phyloP scores from a whole-genome alignment of 2,797 vertebrate genomes.

The Galago senegalensis region DNA sequence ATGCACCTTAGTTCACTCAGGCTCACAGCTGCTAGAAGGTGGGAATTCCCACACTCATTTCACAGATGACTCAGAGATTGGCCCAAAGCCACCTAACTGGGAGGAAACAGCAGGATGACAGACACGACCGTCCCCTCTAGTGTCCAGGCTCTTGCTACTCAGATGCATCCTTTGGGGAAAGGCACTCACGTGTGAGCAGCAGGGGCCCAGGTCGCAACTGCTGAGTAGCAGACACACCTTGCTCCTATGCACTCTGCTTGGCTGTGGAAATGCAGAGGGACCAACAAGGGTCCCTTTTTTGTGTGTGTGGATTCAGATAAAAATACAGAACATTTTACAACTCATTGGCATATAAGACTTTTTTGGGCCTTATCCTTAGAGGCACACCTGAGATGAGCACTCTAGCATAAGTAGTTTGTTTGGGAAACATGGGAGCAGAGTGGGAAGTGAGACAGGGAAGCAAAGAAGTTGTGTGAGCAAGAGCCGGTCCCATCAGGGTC shows the following conservation, averaged over 20 bases:
- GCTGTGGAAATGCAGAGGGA: neutral
- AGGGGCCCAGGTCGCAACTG: neutral
- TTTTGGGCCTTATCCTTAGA: constrained; percentile 1
- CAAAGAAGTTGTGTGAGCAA: neutral
- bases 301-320: neutral
- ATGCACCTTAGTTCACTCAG: neutral
- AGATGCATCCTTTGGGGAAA: neutral
- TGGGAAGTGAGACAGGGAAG: neutral
- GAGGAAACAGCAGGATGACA: neutral
- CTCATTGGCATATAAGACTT: neutral
- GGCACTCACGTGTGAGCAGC: neutral
- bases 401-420: neutral
- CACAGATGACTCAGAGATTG: neutral
- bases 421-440: neutral
- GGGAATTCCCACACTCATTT: neutral
- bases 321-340: neutral
- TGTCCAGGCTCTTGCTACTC: neutral
- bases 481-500: neutral
- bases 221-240: neutral
- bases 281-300: neutral
- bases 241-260: neutral
- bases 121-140: neutral
- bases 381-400: neutral
- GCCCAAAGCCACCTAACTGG: neutral
- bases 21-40: neutral